Conservation (phyloP, 2,797 vertebrate genomes). For the Rhinella marina region DNA sequence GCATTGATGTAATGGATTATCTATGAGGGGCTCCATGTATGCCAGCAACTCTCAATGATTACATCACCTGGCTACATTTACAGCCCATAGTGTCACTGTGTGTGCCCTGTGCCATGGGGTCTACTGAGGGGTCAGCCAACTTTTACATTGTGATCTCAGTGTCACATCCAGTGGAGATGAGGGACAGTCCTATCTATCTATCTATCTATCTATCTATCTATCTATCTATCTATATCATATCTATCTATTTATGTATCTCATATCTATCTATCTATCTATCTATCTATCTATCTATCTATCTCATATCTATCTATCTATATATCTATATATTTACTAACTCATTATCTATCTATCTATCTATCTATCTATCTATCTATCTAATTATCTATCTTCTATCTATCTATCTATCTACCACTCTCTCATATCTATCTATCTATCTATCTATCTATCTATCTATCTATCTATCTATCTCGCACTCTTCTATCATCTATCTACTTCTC, state of each 20-base stretch:
- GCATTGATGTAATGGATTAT: background rate
- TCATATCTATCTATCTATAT: no score
- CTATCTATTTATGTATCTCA: no score
- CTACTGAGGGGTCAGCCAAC: background rate
- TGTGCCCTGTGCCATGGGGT: background rate
- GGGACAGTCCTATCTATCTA: no score
- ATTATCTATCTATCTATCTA: background rate
- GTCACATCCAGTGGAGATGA: background rate
- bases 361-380: background rate
- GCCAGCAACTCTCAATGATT: conserved; percentile 25
- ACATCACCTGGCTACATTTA: background rate
- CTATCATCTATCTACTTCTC: background rate
- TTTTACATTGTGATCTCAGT: background rate
- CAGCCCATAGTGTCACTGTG: background rate
- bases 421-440: no score
- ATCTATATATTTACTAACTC: no score
- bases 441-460: background rate
- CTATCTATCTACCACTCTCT: background rate
- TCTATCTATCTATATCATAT: no score
- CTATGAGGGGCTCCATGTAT: conserved; percentile 1
- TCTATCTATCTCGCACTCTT: background rate
- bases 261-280: background rate
- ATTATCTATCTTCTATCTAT: background rate
- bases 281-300: background rate
- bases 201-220: no score